Base-by-base conservation (phyloP, 2,888 invertebrate species). In the Neuroscelio doddi region DNA sequence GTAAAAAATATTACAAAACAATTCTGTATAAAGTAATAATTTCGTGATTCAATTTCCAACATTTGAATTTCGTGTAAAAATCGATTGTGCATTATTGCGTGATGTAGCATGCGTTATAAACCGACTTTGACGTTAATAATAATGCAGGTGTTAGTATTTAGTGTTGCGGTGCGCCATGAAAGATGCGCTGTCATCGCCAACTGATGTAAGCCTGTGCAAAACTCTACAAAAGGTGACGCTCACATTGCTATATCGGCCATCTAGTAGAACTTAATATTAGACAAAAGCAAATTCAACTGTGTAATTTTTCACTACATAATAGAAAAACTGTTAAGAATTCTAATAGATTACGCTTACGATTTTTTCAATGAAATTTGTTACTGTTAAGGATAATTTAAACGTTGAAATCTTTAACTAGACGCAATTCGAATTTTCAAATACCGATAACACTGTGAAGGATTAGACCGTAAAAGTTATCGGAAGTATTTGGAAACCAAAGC, bases 391-490 rank as follows among this genome's bases (percentile, higher is more conserved):
- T n/a, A n/a, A n/a, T n/a, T n/a, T n/a, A n/a, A n/a, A n/a, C n/a
- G n/a, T n/a, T n/a, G n/a, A n/a, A n/a, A 21, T 2, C 3, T 21
- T 21, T 21, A 21, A 21, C 21, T 21, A 5, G 5, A 21, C 21
- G 21, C 21, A 21, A 21, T 21, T 21, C 21, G 21, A 56, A 46
- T 47, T 59, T 50, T 56, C 42, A 59, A 47, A 26, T 14, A 45
- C 27, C 65, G 44, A 52, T 45, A 41, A 10, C 30, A 32, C 41
- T 32, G 57, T 65, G 65, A 65, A 61, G 52, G 57, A 65, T 65
- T 61, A 57, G 61, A 52, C 32, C 49, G 61, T 65, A 56, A 61
- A 61, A 68, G 56, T 61, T 64, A 68, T 68, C 63, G 68, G 64
- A 63, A 68, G 63, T 61, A 63, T 67, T 67, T 61, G 46, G 46